Base-by-base conservation (phyloP, 2,888 invertebrate genomes). In the Callinectes sapidus region DNA sequence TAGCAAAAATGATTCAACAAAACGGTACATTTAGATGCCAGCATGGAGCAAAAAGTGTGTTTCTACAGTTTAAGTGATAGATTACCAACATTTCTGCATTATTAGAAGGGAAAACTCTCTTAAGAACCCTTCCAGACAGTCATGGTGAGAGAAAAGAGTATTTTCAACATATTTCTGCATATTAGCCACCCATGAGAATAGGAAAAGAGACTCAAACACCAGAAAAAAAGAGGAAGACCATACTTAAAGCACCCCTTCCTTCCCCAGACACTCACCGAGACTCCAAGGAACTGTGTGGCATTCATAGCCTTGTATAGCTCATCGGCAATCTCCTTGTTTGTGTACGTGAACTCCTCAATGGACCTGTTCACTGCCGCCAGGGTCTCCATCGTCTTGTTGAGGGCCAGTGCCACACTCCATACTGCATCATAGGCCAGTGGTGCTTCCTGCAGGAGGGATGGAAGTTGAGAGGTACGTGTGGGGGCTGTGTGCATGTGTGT, bases 351-450 rank as follows among this genome's bases (percentile, higher is more conserved):
- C 96, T 99, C 98, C 95, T 99, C 99, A 95, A 99, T 96, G 95
- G 97, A 98, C 95, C 98, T 97, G 48, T 98, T 98, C 94, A 97
- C 97, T 95, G 97, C 97, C 95, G 97, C 97, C 91, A 99, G 96
- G 95, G 98, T 97, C 95, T 97, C 97, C 97, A 98, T 98, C 39
- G 99, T 99, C 96, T 98, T 99, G 96, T 99, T 99, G 95, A 99
- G 98, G 28, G 99, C 98, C 95, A 99, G 96, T 77, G 99, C 99
- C 61, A 99, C 98, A 81, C 99, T 98, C 99, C 99, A 99, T 89
- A 99, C 98, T 16, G 99, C 99, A 96, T 99, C 99, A 96, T 99
- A 99, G 87, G 99, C 99, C 92, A 99, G 96, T 0, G 99, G 99
- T 13, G 99, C 99, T 96, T 99, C 99, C 95, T 94, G 91, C 2